Base-by-base conservation (phyloP, 2,113 vertebrate genomes). In the Labeo catla region DNA sequence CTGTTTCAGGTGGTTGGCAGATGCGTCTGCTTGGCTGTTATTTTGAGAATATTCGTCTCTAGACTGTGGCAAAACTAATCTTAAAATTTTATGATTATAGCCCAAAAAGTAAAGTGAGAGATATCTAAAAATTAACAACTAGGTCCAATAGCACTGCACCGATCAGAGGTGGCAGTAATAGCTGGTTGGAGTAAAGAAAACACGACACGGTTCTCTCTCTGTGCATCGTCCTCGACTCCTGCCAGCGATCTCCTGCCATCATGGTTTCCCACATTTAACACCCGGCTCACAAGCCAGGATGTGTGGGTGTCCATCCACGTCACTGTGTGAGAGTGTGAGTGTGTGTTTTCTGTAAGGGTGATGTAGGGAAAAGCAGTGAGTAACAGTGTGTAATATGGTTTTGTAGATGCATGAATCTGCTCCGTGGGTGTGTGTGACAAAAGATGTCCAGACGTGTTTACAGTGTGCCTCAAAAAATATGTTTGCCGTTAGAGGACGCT, bases 191-290 rank as follows among this genome's bases (percentile, higher is more conserved):
- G 65, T 80, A 86, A 50, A 70, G 59, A 78, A 85, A 77, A 81
- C 59, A 86, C 76, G 85, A 57, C 79, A 77, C 21, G 19, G 73
- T 52, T 79, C 57, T 80, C 65, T 81, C 73, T 89, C 65, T 86
- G 15, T 54, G 78, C 54, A 85, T 80, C 34, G 34, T 89, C 81
- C 83, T 79, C 39, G 21, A 70, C 74, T 79, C 52, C 74, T 82
- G 76, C 87, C 74, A 81, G 85, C 72, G 81, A 87, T 88, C 85
- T 78, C 68, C 57, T 66, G 83, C 70, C 80, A 81, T 88, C 83
- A 81, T 81, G 83, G 84, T 87, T 87, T 87, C 85, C 76, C 87
- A 88, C 83, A 86, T 86, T 87, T 87, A 85, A 87, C 89, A 87
- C 87, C 76, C 19, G 1, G 63, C 70, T 84, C 89, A 76, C 87